Base-by-base conservation (phyloP, 2,113 vertebrate species). In the Eubucco bourcierii region DNA sequence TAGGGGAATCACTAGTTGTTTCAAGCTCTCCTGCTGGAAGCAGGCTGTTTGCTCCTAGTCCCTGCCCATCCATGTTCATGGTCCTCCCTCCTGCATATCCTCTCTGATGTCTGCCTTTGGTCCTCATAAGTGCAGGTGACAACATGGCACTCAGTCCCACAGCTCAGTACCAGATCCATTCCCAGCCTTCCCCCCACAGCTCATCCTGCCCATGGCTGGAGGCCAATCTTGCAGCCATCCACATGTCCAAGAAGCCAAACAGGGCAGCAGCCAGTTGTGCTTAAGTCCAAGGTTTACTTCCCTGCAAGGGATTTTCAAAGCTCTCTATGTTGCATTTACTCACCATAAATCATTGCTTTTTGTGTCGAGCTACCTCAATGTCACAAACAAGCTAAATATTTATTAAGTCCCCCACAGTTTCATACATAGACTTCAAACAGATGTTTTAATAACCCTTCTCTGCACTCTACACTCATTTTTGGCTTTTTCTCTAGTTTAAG, bases 91-190 rank as follows among this genome's bases (percentile, higher is more conserved):
- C 14, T 5, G 3, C 21, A 2, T 6, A 29, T 85, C 72, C 67
- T 41, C 25, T 41, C 55, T 92, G 89, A 92, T 33, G 37, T 37
- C 27, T 85, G 93, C 73, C 89, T 83, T 37, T 85, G 91, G 89
- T 61, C 59, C 28, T 64, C 25, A 47, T 85, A 86, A 89, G 85
- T 75, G 72, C 76, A 9, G 72, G 64, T 76, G 4, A 4, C 68
- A 83, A 68, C 82, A 67, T 34, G 88, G 88, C 82, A 9, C 71
- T 67, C 3, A 0, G 20, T 64, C 78, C 68, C 71, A 5, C 58
- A 41, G 93, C 91, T 75, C 71, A 1, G 6, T 0, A 2, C 66
- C 85, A 75, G 71, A 20, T 55, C 88, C 4, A 0, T 44, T 37
- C 47, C 61, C 88, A 31, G 70, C 88, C 31, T 37, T 34, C 44